phyloP scores from a whole-genome alignment of 2,113 vertebrate genomes.

The Mobula hypostoma region DNA sequence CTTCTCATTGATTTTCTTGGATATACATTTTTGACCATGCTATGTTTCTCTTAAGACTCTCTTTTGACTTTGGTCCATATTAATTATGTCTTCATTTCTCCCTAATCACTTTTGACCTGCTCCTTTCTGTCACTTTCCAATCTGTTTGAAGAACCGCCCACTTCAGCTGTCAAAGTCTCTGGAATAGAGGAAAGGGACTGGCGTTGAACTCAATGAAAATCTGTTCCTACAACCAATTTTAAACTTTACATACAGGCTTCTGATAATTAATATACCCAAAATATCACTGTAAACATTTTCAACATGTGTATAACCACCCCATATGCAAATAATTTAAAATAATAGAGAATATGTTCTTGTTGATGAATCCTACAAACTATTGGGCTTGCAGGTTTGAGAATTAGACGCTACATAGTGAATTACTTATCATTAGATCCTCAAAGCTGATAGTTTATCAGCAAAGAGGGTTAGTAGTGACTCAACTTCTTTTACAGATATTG shows the following conservation, averaged over 20 bases:
- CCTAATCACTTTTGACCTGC: neutral
- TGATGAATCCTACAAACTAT: neutral
- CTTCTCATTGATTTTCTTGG: neutral
- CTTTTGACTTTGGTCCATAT: neutral
- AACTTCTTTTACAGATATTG: neutral
- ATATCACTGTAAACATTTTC: neutral
- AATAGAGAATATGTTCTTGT: neutral
- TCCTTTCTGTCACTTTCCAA: neutral
- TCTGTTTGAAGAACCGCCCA: neutral
- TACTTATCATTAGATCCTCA: neutral
- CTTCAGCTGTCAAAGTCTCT: neutral
- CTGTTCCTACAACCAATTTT: neutral
- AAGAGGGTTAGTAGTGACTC: neutral
- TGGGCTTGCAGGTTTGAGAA: neutral
- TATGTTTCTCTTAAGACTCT: neutral
- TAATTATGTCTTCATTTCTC: neutral
- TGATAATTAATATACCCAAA: neutral
- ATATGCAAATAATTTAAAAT: neutral
- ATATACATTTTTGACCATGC: neutral
- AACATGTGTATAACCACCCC: neutral
- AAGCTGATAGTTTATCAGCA: neutral
- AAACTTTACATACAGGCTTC: neutral
- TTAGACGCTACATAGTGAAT: neutral
- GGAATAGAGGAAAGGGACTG: neutral
- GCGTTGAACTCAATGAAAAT: neutral